phyloP scores from a whole-genome alignment of 1,140 invertebrate genomes.

The Drosophila sulfurigaster region DNA sequence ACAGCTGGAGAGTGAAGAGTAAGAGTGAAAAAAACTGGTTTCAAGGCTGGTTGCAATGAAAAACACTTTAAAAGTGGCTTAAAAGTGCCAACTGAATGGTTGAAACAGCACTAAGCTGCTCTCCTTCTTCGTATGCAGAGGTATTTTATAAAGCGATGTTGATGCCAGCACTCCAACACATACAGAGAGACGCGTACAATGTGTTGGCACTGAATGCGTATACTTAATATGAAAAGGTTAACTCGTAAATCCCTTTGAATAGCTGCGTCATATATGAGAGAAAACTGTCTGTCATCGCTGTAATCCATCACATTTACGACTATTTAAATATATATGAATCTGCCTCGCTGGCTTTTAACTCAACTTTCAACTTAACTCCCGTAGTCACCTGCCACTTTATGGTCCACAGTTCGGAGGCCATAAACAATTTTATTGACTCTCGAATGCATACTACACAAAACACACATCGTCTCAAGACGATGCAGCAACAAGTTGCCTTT shows the following conservation, averaged over 20 bases:
- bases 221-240: conserved; percentile 41
- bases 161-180: not conserved
- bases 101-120: conserved; percentile 29
- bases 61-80: conserved; percentile 26
- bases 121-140: not conserved
- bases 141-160: not conserved
- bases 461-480: not conserved
- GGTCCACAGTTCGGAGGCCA: conserved; percentile 2
- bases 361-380: not conserved
- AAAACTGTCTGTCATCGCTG: conserved; percentile 45
- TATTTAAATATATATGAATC: conserved; percentile 58
- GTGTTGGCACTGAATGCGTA: conserved; percentile 18
- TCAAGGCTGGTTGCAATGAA: conserved; percentile 25
- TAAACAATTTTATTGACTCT: conserved; percentile 40
- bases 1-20: not conserved
- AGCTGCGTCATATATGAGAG: conserved; percentile 21
- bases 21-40: conserved; percentile 3
- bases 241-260: conserved; percentile 23
- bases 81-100: conserved; percentile 21
- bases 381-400: conserved; percentile 8
- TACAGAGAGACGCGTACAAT: conserved; percentile 8
- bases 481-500: conserved; percentile 33
- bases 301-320: conserved; percentile 78
- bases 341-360: conserved; percentile 33
- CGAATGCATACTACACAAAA: not conserved